Percentiles rank a stretch among this genome's conserved stretches.
These are phyloP conservation scores for Channa striata DNA, from an alignment of 2,797 vertebrate species.

Conservation along the genomic window DNA sequence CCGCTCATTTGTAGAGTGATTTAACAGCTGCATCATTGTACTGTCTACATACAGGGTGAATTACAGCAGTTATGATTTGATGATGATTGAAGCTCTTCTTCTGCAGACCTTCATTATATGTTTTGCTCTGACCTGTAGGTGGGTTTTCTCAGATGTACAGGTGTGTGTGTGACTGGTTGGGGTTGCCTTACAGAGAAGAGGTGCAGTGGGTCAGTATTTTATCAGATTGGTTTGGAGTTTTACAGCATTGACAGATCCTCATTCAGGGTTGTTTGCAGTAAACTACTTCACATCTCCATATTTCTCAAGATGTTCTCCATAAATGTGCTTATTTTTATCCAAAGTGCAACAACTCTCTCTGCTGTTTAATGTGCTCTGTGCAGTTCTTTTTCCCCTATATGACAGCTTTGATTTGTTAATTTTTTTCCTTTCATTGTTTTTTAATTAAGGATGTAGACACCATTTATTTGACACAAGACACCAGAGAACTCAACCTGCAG, in stretches of 20 bases:
- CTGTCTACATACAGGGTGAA: background rate
- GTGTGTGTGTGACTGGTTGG: conserved; percentile 97
- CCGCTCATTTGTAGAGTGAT: conserved; percentile 3
- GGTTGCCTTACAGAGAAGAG: conserved; percentile 94
- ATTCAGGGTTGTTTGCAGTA: conserved; percentile 1
- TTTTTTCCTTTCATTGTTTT: background rate
- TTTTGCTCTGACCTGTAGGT: conserved; percentile 79
- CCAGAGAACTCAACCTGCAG: conserved; percentile 94
- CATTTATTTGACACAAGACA: conserved; percentile 97
- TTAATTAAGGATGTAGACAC: conserved; percentile 93
- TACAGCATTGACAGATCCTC: conserved; percentile 12
- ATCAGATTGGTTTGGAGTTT: conserved; percentile 13
- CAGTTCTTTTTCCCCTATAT: too few species aligned
- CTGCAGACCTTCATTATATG: background rate
- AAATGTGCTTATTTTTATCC: background rate
- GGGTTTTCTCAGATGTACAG: conserved; percentile 98
- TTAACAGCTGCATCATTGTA: background rate
- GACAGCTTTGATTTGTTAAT: conserved; percentile 7
- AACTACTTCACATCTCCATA: too few species aligned
- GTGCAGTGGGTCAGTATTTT: conserved; percentile 94
- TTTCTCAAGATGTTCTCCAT: too few species aligned
- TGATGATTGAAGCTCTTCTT: background rate
- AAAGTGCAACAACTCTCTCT: background rate
- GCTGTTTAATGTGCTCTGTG: background rate
- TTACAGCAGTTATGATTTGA: background rate